A percentile compares a stretch with the other conserved stretches of the same genome.
phyloP scores from a whole-genome alignment of 2,797 vertebrate species.

The Xerus rutilus region DNA sequence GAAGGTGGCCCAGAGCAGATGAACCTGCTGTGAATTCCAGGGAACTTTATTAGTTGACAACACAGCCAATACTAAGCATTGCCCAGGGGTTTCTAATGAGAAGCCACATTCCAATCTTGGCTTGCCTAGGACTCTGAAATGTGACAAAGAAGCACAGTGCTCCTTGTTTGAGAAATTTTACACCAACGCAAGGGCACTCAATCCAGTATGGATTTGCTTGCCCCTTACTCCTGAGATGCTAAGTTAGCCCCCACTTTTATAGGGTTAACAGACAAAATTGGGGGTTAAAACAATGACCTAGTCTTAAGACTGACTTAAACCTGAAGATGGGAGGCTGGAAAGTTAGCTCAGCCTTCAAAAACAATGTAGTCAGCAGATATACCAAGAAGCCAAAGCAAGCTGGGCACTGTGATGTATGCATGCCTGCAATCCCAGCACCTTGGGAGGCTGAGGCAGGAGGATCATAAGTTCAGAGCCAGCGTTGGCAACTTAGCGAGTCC shows the following conservation, averaged over 20 bases:
- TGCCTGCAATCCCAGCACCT: too few species aligned
- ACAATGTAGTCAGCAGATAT: not conserved
- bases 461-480: too few species aligned
- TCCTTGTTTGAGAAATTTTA: slow-evolving; percentile 29
- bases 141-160: not conserved
- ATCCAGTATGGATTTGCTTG: not conserved
- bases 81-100: not conserved
- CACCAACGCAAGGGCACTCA: not conserved
- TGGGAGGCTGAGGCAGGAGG: too few species aligned
- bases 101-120: not conserved
- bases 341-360: not conserved
- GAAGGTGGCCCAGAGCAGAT: slow-evolving; percentile 5
- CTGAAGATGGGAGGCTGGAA: not conserved
- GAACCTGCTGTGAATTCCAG: not conserved
- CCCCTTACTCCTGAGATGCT: not conserved
- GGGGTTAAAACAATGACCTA: not conserved
- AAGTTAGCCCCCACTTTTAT: not conserved
- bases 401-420: too few species aligned
- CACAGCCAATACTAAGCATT: slow-evolving; percentile 9
- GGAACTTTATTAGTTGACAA: slow-evolving; percentile 58
- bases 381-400: not conserved
- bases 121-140: not conserved
- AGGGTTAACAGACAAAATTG: not conserved
- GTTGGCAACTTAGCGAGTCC: too few species aligned
- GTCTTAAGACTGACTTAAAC: too few species aligned